These are phyloP conservation scores for Pomacea canaliculata DNA, from an alignment of 2,888 invertebrate species.

Conservation along the genomic window DNA sequence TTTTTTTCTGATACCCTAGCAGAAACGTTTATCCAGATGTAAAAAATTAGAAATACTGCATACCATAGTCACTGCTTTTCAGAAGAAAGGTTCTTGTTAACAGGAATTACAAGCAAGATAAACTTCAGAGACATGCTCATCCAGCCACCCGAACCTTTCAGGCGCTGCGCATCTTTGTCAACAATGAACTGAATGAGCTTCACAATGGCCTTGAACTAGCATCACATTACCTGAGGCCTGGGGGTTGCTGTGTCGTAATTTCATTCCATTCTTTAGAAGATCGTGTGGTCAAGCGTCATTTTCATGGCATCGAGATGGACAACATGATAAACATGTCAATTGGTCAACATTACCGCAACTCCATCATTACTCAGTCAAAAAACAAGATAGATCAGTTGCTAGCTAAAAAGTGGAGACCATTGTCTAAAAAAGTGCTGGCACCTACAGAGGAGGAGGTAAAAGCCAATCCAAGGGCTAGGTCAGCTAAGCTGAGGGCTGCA, in stretches of 20 bases:
- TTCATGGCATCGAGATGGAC: conserved; percentile 71
- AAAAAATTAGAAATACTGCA: too few relatives aligned
- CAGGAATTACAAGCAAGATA: conserved; percentile 73
- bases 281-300: conserved; percentile 90
- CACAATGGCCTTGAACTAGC: conserved; percentile 88
- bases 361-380: conserved; percentile 75
- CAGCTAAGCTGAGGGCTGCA: conserved; percentile 89
- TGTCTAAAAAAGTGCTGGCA: conserved; percentile 84
- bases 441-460: conserved; percentile 82
- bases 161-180: conserved; percentile 93
- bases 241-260: conserved; percentile 84
- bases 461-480: conserved; percentile 86
- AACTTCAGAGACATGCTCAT: conserved; percentile 82
- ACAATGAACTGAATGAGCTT: conserved; percentile 95
- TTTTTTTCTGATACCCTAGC: too few relatives aligned
- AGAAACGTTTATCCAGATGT: too few relatives aligned
- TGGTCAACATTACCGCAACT: conserved; percentile 74
- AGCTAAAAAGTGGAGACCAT: conserved; percentile 79
- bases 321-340: conserved; percentile 42
- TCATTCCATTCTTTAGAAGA: conserved; percentile 96
- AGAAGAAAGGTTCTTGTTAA: neutral
- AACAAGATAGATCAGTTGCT: conserved; percentile 77
- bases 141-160: conserved; percentile 93
- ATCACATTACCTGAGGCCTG: conserved; percentile 79
- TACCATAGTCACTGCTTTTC: too few relatives aligned